Evolutionary conservation across 2,888 invertebrate species (phyloP), one percentile per base, ranked within the genome.

Genomic region (Mystacides longicornis): DNA sequence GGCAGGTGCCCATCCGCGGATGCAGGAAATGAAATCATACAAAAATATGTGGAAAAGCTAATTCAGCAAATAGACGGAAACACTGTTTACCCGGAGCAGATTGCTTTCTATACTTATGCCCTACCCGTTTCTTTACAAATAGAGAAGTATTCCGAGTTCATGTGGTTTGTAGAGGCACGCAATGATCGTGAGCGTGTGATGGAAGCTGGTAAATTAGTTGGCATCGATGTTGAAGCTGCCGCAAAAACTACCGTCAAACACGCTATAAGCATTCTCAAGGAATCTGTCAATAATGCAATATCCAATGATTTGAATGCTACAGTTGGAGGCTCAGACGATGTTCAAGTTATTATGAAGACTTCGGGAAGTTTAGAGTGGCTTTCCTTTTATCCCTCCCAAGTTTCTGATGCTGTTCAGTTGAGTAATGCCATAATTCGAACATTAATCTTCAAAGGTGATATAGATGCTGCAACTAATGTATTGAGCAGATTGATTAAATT

Each of bases 401-500:
- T 86, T 43, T 80, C 83, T 37, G 94, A 94, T 71, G 86, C 90
- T 9, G 68, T 96, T 20, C 85, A 85, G 79, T 86, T 95, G 67
- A 85, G 89, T n/a, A 95, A 95, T 77, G 85, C 90, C 16, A 80
- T 96, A 68, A 87, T 94, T 65, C 83, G 93, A 58, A 83, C 82
- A 55, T 95, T 94, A 69, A 76, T 96, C 58, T 87, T 86, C 1
- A 79, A 87, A 64, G 82, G 85, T 23, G 95, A 93, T 69, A 74
- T 89, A 51, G 87, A 89, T 66, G 92, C 92, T 56, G 91, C 93
- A 20, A 80, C 87, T 49, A 76, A 83, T 58, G 86, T 89, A 51
- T 84, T 90, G 63, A 63, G 62, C 16, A 72, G 65, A 63, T 58
- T 76, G 2, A 69, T 68, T 49, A 65, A 70, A 60, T 67, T 76